phyloP scores from a whole-genome alignment of 2,113 vertebrate genomes.

The Turnix velox region DNA sequence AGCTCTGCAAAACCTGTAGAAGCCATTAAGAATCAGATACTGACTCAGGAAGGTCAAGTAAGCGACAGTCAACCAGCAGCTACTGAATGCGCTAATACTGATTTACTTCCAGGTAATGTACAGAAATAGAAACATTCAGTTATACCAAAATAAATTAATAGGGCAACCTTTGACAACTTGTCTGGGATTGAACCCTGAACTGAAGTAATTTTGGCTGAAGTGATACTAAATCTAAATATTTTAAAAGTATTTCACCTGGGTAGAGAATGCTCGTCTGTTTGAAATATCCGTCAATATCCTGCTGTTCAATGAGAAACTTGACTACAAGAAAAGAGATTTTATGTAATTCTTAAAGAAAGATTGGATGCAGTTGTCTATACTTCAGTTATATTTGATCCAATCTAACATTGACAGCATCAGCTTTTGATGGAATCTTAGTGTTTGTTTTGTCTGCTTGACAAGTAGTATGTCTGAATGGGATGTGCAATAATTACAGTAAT shows the following conservation, averaged over 20 bases:
- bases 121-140: slow-evolving; percentile 80
- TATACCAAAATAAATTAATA: slow-evolving; percentile 58
- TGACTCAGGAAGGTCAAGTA: slow-evolving; percentile 85
- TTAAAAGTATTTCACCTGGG: slow-evolving; percentile 53
- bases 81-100: slow-evolving; percentile 79
- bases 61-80: slow-evolving; percentile 77
- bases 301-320: slow-evolving; percentile 55
- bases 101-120: slow-evolving; percentile 98
- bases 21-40: slow-evolving; percentile 78
- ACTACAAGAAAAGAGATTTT: slow-evolving; percentile 54
- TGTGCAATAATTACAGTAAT: slow-evolving; percentile 79
- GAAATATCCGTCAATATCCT: slow-evolving; percentile 49
- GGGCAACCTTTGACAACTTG: slow-evolving; percentile 55
- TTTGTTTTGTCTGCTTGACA: slow-evolving; percentile 65
- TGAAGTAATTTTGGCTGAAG: slow-evolving; percentile 66
- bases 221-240: slow-evolving; percentile 42
- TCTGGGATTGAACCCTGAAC: slow-evolving; percentile 58
- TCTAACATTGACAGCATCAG: slow-evolving; percentile 66
- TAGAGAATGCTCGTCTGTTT: slow-evolving; percentile 50
- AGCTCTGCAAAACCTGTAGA: slow-evolving; percentile 76
- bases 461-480: slow-evolving; percentile 70
- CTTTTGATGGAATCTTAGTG: slow-evolving; percentile 64
- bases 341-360: slow-evolving; percentile 50
- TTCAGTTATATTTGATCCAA: slow-evolving; percentile 63
- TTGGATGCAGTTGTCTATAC: slow-evolving; percentile 59